These are phyloP conservation scores for Microcebus jonahi DNA, from an alignment of 2,113 vertebrate species.

Conservation along the genomic window DNA sequence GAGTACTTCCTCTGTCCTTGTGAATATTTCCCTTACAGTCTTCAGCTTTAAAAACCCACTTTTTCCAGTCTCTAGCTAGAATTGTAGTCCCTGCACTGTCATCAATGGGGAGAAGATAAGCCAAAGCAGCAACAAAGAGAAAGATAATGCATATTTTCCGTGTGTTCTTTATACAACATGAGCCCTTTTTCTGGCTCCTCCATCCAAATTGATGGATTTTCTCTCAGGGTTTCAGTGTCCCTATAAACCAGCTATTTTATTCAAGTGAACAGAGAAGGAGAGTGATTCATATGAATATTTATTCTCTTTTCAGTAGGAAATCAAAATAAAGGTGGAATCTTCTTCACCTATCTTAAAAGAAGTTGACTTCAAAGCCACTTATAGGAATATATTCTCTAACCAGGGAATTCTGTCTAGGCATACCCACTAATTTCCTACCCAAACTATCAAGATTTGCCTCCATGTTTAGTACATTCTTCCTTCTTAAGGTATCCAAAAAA, in stretches of 20 bases:
- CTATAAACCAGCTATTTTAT: not conserved
- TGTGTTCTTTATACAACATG: not conserved
- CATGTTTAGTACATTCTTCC: not conserved
- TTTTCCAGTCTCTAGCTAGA: not conserved
- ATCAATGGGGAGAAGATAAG: not conserved
- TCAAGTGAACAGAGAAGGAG: not conserved
- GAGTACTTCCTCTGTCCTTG: not conserved
- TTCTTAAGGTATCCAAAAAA: constrained; percentile 17
- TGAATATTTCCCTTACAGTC: not conserved
- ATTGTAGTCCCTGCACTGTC: not conserved
- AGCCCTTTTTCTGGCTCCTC: not conserved
- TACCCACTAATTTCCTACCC: not conserved
- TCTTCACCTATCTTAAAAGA: not conserved
- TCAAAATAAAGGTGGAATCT: not conserved
- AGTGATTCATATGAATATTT: not conserved
- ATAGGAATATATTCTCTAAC: not conserved
- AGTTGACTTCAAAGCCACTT: not conserved
- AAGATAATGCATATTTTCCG: not conserved
- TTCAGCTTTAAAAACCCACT: too few species aligned
- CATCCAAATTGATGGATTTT: not conserved
- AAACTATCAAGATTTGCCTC: not conserved
- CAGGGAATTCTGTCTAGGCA: not conserved
- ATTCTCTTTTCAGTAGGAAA: not conserved
- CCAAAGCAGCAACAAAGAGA: not conserved
- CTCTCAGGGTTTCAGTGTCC: not conserved